Percentiles rank a stretch among this genome's conserved stretches.
These are phyloP conservation scores for Crypturellus tataupa DNA, from an alignment of 2,797 vertebrate genomes.

Conservation along the genomic window DNA sequence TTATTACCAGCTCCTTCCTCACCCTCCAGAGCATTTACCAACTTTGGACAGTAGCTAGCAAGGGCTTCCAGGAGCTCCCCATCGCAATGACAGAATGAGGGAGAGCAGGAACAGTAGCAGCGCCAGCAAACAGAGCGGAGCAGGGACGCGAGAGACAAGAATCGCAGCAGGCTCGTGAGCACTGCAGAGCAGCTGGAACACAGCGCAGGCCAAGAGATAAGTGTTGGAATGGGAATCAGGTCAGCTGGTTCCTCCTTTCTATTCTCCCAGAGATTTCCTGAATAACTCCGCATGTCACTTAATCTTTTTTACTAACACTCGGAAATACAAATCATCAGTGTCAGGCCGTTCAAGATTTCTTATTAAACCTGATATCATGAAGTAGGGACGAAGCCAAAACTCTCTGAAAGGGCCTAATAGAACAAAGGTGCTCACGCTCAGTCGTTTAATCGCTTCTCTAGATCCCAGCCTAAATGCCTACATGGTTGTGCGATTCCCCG, in stretches of 20 bases:
- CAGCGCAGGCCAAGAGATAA: conserved; percentile 26
- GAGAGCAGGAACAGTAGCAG: not conserved
- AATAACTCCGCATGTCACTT: conserved; percentile 32
- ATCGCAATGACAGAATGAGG: not conserved
- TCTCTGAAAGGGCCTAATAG: not conserved
- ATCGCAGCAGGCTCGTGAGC: not conserved
- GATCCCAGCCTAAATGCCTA: conserved; percentile 20
- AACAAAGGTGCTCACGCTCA: not conserved
- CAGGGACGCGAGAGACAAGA: not conserved
- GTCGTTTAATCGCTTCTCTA: not conserved
- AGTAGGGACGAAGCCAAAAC: not conserved
- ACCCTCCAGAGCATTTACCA: not conserved
- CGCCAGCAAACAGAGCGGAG: not conserved
- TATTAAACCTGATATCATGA: conserved; percentile 36
- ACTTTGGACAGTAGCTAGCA: not conserved
- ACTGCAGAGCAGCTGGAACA: conserved; percentile 5
- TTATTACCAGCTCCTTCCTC: not conserved
- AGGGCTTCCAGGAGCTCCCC: not conserved
- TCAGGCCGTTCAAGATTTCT: not conserved
- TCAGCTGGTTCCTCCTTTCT: conserved; percentile 33
- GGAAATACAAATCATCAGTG: not conserved
- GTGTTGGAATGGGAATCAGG: not conserved
- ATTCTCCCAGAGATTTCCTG: not conserved
- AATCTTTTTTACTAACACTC: not conserved
- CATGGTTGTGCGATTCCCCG: not conserved